Evolutionary conservation across 2,797 vertebrate genomes (phyloP).

Genomic region (Lagorchestes hirsutus): DNA sequence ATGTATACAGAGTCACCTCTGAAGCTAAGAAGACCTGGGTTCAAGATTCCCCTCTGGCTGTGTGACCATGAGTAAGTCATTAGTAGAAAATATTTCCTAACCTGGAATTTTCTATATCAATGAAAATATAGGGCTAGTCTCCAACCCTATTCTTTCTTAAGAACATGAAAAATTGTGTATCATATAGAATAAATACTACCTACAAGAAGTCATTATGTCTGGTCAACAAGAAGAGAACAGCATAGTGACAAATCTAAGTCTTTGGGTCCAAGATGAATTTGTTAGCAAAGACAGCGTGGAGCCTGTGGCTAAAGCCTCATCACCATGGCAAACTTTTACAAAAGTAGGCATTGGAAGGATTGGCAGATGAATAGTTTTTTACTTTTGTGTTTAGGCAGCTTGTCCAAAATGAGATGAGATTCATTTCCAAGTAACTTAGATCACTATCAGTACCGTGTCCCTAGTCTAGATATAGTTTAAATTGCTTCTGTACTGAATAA

Average conservation of each 20-base stretch:
- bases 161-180: conserved; percentile 29
- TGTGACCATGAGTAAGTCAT: background rate
- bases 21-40: background rate
- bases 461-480: conserved; percentile 10
- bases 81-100: background rate
- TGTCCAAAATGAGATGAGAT: conserved; percentile 7
- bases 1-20: background rate
- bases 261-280: background rate
- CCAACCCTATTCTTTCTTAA: conserved; percentile 30
- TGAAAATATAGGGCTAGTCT: background rate
- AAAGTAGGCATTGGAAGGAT: background rate
- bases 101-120: background rate
- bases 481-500: conserved; percentile 45
- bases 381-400: conserved; percentile 5
- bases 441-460: background rate
- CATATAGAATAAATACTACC: conserved; percentile 3
- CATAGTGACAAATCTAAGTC: conserved; percentile 6
- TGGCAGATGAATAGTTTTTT: background rate
- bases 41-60: background rate
- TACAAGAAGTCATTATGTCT: conserved; percentile 42
- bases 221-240: conserved; percentile 22
- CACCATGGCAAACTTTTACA: background rate
- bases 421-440: background rate
- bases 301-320: background rate
- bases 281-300: background rate